Percentiles rank a stretch among this genome's conserved stretches.
These are phyloP conservation scores for Drusus annulatus DNA, from an alignment of 1,140 invertebrate genomes.

Conservation along the genomic window DNA sequence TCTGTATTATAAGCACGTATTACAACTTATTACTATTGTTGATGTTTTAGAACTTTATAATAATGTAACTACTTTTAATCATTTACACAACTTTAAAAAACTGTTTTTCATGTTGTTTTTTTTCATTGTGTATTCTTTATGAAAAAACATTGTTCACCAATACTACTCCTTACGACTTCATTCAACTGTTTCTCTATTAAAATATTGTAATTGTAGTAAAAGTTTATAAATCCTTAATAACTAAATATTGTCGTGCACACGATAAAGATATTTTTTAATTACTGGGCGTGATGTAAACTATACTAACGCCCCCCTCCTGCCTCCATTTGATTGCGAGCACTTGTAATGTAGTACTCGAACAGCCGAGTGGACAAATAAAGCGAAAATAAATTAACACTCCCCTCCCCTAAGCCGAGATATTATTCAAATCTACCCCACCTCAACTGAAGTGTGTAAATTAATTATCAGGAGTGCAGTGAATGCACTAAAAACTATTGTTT, in stretches of 20 bases:
- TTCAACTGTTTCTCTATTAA: too few species aligned
- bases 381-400: constrained; percentile 41
- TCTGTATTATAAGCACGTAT: too few species aligned
- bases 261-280: constrained; percentile 2
- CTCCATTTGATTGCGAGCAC: constrained; percentile 21
- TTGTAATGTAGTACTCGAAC: constrained; percentile 11
- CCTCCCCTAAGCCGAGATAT: constrained; percentile 7
- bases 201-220: too few species aligned
- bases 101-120: too few species aligned
- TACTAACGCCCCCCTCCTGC: not conserved
- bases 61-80: too few species aligned
- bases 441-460: constrained; percentile 30
- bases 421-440: constrained; percentile 29
- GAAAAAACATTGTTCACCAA: too few species aligned
- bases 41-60: too few species aligned
- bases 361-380: constrained; percentile 41
- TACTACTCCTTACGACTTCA: too few species aligned
- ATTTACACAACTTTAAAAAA: too few species aligned
- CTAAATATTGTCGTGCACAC: not conserved
- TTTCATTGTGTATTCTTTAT: too few species aligned
- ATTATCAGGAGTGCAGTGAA: constrained; percentile 38
- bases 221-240: too few species aligned
- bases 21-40: too few species aligned
- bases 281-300: not conserved
- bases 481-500: constrained; percentile 40